Evolutionary conservation across 2,797 vertebrate genomes (phyloP).

Genomic region (Nannoperca australis): DNA sequence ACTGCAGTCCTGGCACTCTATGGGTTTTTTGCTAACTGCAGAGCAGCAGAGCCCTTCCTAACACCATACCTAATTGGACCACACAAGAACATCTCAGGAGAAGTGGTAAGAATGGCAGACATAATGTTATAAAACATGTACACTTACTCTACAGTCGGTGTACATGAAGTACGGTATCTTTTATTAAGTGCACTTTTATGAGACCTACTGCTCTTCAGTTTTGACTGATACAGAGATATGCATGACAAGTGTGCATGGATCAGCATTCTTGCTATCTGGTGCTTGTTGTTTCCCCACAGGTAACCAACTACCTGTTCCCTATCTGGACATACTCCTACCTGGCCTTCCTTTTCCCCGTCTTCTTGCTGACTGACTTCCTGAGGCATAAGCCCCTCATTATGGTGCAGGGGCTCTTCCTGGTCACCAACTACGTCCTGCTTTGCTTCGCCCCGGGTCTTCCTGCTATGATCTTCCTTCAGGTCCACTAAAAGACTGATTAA

Average conservation of each 20-base stretch:
- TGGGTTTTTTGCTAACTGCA: constrained; percentile 84
- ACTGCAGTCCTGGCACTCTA: constrained; percentile 81
- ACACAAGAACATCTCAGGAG: constrained; percentile 84
- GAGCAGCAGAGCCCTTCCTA: constrained; percentile 86
- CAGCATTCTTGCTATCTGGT: neutral
- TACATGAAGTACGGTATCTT: neutral
- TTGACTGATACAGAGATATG: neutral
- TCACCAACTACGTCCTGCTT: constrained; percentile 80
- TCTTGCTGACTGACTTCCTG: constrained; percentile 84
- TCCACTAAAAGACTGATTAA: constrained; percentile 44
- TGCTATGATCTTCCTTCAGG: constrained; percentile 82
- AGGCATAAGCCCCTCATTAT: constrained; percentile 83
- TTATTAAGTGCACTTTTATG: neutral
- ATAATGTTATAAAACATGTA: neutral
- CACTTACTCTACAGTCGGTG: neutral
- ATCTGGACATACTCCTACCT: constrained; percentile 88
- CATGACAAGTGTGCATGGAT: neutral
- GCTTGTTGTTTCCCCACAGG: constrained; percentile 57
- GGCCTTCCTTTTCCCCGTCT: constrained; percentile 80
- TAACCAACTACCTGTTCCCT: constrained; percentile 85
- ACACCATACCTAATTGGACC: constrained; percentile 85
- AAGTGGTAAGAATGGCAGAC: constrained; percentile 76
- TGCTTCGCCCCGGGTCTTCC: constrained; percentile 78
- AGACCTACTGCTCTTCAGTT: neutral
- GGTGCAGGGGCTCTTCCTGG: constrained; percentile 80